Percentiles rank a stretch among this genome's conserved stretches.
phyloP scores from a whole-genome alignment of 1,140 invertebrate species.

The Drosophila erecta region DNA sequence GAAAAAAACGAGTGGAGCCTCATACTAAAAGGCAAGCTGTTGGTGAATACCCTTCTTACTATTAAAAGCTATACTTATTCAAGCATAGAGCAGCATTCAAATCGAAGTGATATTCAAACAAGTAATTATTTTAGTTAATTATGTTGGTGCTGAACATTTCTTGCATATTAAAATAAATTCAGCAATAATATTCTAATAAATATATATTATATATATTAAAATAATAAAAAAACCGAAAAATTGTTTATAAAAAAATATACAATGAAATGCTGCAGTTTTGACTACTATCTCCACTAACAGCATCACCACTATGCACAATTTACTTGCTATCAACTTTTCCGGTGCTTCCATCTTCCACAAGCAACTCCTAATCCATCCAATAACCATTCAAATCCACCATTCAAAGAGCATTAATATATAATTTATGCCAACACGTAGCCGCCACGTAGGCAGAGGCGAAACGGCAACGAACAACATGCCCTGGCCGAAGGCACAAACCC shows the following conservation, averaged over 20 bases:
- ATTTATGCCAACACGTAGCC: constrained; percentile 69
- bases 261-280: too few species aligned
- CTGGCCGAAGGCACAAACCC: constrained; percentile 60
- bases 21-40: neutral
- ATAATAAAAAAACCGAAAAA: too few species aligned
- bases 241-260: too few species aligned
- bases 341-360: neutral
- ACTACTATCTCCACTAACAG: neutral
- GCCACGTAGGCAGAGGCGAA: constrained; percentile 62
- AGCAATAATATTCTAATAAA: too few species aligned
- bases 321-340: neutral
- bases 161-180: too few species aligned
- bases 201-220: too few species aligned
- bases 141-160: too few species aligned
- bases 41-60: constrained; percentile 24
- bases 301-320: neutral
- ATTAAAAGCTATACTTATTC: too few species aligned
- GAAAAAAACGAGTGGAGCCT: constrained; percentile 40
- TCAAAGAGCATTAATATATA: constrained; percentile 54
- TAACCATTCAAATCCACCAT: constrained; percentile 8
- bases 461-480: constrained; percentile 38
- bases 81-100: neutral
- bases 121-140: too few species aligned
- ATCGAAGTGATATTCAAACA: too few species aligned
- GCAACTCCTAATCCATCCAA: constrained; percentile 1